These are phyloP conservation scores for Hylaeus anthracinus DNA, from an alignment of 1,140 invertebrate species.

Conservation along the genomic window DNA sequence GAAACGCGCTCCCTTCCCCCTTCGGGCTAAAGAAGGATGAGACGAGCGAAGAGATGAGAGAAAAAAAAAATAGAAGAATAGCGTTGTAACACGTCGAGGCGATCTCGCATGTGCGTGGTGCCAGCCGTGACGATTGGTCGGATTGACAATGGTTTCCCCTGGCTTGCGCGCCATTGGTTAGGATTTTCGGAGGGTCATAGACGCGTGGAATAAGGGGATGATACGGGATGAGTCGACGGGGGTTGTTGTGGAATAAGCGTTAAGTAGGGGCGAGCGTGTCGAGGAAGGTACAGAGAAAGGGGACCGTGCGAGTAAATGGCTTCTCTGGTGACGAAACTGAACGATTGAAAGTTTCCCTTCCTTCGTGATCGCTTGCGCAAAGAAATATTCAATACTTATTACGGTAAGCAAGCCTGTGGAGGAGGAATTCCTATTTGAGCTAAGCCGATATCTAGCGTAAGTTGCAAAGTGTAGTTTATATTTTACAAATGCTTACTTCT, in stretches of 20 bases:
- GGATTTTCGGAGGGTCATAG: slow-evolving; percentile 70
- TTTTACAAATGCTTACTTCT: too few relatives aligned
- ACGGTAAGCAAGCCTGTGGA: too few relatives aligned
- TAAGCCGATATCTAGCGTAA: too few relatives aligned
- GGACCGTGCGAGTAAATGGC: slow-evolving; percentile 57
- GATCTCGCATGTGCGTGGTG: slow-evolving; percentile 59
- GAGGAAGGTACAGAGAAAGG: slow-evolving; percentile 28
- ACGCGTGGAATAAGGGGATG: slow-evolving; percentile 71
- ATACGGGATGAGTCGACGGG: slow-evolving; percentile 73
- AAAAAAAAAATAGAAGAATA: slow-evolving; percentile 40
- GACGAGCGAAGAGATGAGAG: slow-evolving; percentile 6
- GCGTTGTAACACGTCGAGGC: slow-evolving; percentile 58
- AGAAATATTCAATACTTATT: neutral
- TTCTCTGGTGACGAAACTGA: slow-evolving; percentile 28
- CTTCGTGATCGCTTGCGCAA: neutral
- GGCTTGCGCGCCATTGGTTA: slow-evolving; percentile 70
- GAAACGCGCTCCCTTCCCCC: slow-evolving; percentile 26
- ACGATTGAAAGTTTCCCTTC: slow-evolving; percentile 23
- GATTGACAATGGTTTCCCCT: slow-evolving; percentile 75
- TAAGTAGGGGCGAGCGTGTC: slow-evolving; percentile 72
- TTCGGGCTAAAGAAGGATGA: slow-evolving; percentile 37
- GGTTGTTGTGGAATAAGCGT: slow-evolving; percentile 76
- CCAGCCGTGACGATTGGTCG: slow-evolving; percentile 69
- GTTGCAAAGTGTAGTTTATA: too few relatives aligned
- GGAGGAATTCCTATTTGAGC: too few relatives aligned